Percentiles rank a stretch among this genome's conserved stretches.
Conservation (phyloP, 2,797 vertebrate species). For the Etheostoma nigrum region DNA sequence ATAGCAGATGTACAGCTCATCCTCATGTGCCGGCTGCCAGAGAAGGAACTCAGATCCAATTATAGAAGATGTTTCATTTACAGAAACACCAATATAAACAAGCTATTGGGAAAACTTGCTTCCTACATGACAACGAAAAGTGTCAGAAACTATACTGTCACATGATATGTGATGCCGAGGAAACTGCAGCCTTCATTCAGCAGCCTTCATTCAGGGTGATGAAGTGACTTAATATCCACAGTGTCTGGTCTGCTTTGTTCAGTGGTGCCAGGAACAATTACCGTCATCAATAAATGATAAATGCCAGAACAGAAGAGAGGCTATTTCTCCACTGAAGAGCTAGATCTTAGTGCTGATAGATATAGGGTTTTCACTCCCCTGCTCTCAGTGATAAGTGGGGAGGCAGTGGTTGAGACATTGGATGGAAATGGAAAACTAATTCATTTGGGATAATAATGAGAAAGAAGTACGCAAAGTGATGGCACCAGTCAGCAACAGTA, state of each 20-base stretch:
- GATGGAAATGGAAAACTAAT: conserved; percentile 52
- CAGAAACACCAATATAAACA: conserved; percentile 33
- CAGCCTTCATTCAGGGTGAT: conserved; percentile 70
- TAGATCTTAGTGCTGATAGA: conserved; percentile 55
- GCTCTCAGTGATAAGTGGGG: conserved; percentile 44
- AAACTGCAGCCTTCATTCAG: conserved; percentile 58
- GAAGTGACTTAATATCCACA: conserved; percentile 76
- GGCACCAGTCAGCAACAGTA: conserved; percentile 17
- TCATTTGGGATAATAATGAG: conserved; percentile 54
- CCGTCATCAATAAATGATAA: conserved; percentile 80
- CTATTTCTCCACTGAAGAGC: conserved; percentile 60
- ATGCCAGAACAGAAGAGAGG: conserved; percentile 67
- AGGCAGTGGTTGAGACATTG: conserved; percentile 39
- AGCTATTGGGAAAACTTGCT: conserved; percentile 16
- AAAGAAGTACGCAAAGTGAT: conserved; percentile 8
- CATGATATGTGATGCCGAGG: conserved; percentile 37
- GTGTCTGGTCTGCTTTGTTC: conserved; percentile 69
- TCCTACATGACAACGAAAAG: conserved; percentile 51
- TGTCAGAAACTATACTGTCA: conserved; percentile 38
- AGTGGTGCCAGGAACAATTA: conserved; percentile 77
- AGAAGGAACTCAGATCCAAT: conserved; percentile 36
- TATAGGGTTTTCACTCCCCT: conserved; percentile 46
- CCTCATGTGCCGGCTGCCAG: conserved; percentile 23
- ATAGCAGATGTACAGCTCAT: conserved; percentile 51
- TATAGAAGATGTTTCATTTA: conserved; percentile 33